These are phyloP conservation scores for Babylonia areolata DNA, from an alignment of 1,140 invertebrate genomes.

Conservation along the genomic window DNA sequence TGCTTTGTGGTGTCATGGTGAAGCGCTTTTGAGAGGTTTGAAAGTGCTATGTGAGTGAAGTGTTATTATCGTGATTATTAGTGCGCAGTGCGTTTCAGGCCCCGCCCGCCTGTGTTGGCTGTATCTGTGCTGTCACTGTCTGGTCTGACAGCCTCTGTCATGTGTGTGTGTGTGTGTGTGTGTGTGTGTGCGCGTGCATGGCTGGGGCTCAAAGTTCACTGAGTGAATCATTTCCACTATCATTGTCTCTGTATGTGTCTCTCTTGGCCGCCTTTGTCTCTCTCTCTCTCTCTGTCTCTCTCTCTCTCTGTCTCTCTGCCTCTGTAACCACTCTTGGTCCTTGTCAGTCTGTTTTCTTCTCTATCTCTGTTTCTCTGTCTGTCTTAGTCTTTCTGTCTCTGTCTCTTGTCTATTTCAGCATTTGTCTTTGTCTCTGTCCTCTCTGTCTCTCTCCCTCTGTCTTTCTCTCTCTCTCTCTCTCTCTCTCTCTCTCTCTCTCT, in stretches of 20 bases:
- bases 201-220: not conserved
- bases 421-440: not conserved
- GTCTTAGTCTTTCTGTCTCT: too few relatives aligned
- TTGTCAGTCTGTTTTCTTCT: too few relatives aligned
- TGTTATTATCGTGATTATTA: not conserved
- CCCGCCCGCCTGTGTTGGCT: too few relatives aligned
- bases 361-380: too few relatives aligned
- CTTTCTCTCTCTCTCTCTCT: slow-evolving; percentile 19
- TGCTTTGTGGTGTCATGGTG: not conserved
- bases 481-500: slow-evolving; percentile 25
- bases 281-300: slow-evolving; percentile 23
- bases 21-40: not conserved
- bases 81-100: too few relatives aligned
- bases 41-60: too few relatives aligned
- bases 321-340: not conserved
- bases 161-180: too few relatives aligned
- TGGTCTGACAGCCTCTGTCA: too few relatives aligned
- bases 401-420: too few relatives aligned
- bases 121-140: too few relatives aligned
- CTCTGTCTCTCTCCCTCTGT: not conserved
- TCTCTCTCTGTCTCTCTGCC: slow-evolving; percentile 10
- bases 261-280: too few relatives aligned
- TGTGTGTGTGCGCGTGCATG: not conserved
- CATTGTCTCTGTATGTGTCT: slow-evolving; percentile 15
- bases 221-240: not conserved